Evolutionary conservation across 2,113 vertebrate species (phyloP).

Genomic region (Chascanopsetta lugubris): DNA sequence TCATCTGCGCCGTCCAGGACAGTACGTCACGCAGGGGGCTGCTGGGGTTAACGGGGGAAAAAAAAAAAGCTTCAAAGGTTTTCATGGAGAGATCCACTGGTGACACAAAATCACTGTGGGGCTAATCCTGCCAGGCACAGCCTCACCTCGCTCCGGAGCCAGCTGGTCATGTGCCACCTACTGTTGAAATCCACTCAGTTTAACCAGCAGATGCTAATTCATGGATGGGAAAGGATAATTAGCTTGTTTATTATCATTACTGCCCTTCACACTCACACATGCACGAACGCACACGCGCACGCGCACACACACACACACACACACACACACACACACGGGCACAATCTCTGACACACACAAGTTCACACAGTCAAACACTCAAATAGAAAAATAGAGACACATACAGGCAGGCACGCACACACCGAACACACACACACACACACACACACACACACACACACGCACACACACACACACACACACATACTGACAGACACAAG

Average conservation of each 20-base stretch:
- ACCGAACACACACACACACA: too few species aligned
- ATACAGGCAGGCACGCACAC: conserved; percentile 18
- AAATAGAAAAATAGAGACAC: background rate
- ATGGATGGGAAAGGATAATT: conserved; percentile 59
- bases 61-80: conserved; percentile 19
- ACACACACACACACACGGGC: too few species aligned
- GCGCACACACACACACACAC: background rate
- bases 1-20: conserved; percentile 63
- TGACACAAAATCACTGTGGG: conserved; percentile 57
- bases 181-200: conserved; percentile 41
- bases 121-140: conserved; percentile 32
- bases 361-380: too few species aligned
- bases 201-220: conserved; percentile 64
- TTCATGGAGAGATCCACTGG: conserved; percentile 45
- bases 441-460: too few species aligned
- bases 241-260: conserved; percentile 58
- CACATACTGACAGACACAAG: too few species aligned
- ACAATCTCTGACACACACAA: too few species aligned
- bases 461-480: too few species aligned
- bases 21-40: conserved; percentile 59
- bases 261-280: conserved; percentile 20
- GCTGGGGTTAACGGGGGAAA: too few species aligned
- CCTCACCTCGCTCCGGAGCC: conserved; percentile 18
- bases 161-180: conserved; percentile 53
- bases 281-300: background rate